Percentiles rank a stretch among this genome's conserved stretches.
phyloP scores from a whole-genome alignment of 2,888 invertebrate genomes.

The Gymnoscelis rufifasciata region DNA sequence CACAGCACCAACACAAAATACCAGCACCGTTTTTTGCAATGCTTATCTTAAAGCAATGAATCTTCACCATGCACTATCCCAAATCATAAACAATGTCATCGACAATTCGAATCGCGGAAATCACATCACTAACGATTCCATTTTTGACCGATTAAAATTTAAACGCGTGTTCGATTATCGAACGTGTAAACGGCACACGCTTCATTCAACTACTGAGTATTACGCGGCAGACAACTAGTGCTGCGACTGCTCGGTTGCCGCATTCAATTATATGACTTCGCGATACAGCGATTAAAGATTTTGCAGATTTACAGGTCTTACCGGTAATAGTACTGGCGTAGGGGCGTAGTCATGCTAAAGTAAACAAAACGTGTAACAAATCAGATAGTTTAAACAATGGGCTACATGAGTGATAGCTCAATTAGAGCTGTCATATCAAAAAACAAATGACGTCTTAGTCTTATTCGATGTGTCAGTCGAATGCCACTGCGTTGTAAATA shows the following conservation, averaged over 20 bases:
- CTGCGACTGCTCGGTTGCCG: conserved; percentile 28
- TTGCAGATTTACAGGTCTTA: conserved; percentile 3
- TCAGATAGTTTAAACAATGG: too few relatives aligned
- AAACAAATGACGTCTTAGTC: background rate
- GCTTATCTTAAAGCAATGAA: conserved; percentile 34
- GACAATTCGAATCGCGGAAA: conserved; percentile 26
- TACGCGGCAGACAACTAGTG: conserved; percentile 40
- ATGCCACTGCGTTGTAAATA: too few relatives aligned
- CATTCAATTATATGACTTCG: conserved; percentile 12
- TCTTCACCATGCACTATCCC: conserved; percentile 36
- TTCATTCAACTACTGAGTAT: conserved; percentile 59
- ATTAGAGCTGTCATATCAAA: background rate
- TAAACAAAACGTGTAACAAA: background rate
- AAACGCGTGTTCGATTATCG: conserved; percentile 33
- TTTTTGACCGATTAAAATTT: conserved; percentile 31
- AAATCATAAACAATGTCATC: conserved; percentile 37
- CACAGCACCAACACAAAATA: conserved; percentile 27
- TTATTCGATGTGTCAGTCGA: too few relatives aligned
- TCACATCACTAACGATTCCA: conserved; percentile 31
- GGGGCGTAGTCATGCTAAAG: background rate
- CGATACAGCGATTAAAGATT: conserved; percentile 7
- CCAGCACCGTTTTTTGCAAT: conserved; percentile 25
- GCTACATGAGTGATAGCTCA: background rate
- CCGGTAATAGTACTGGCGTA: background rate
- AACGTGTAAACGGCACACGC: conserved; percentile 59